Base-by-base conservation (phyloP, 2,113 vertebrate species). In the Pogona vitticeps region DNA sequence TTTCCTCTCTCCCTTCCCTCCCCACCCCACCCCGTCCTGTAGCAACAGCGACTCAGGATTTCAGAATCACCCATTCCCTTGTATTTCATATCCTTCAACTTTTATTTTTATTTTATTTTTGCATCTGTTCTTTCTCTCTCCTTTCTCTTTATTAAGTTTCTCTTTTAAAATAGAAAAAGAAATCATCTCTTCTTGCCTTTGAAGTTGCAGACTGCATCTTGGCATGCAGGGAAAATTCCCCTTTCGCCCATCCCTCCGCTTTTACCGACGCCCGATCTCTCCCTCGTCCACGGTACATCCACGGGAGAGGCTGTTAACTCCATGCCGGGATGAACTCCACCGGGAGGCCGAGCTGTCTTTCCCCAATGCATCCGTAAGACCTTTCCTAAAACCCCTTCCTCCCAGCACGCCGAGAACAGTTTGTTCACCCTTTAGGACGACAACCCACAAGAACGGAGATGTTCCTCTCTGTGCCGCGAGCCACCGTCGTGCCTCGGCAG, bases 151-250 rank as follows among this genome's bases (percentile, higher is more conserved):
- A 1, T 71, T 23, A 52, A 52, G 46, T 10, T 52, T 23, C n/a
- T 7, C 31, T 67, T 52, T 67, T 17, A 9, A 76, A 85, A 36
- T 18, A 75, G 40, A 26, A 15, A 46, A 20, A 9, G 88, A 92
- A 68, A 87, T 75, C 88, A 87, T 88, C 91, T 88, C 91, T 92
- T 93, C 88, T 91, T 84, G 88, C 93, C 93, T 94, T 94, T 95
- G 93, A 86, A 94, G 93, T 94, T 95, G 94, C 89, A 85, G 75
- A 90, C 92, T 91, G 90, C 87, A 82, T 91, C 91, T 93, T 85
- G 40, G 84, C 2, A 87, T 93, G 90, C 90, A 90, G 93, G 91
- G 59, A 82, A 86, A 75, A 15, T 20, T 13, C 23, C 0, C 10
- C 23, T 26, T 12, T 36, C 8, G 2, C 31, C 75, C 17, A 1